Conservation (phyloP, 2,888 invertebrate species). For the Augiades crinisus region DNA sequence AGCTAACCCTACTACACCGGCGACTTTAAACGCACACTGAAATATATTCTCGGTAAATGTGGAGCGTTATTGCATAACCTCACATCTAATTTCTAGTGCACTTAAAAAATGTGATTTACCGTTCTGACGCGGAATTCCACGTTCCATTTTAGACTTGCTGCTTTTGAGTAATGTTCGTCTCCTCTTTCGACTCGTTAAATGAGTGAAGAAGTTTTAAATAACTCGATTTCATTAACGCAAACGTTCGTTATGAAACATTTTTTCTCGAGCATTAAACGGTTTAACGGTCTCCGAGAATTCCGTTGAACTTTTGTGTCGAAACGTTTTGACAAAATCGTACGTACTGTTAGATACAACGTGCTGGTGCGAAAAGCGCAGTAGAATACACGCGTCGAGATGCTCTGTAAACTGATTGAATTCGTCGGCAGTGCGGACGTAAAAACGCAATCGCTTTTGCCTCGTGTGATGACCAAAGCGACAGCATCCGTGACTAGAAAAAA, state of each 20-base stretch:
- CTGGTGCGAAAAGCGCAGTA: constrained; percentile 23
- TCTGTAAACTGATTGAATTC: constrained; percentile 36
- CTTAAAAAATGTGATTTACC: constrained; percentile 27
- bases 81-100: constrained; percentile 27
- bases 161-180: constrained; percentile 23
- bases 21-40: constrained; percentile 19
- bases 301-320: constrained; percentile 1
- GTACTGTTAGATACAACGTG: constrained; percentile 5
- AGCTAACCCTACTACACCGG: constrained; percentile 16
- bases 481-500: constrained; percentile 48
- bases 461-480: constrained; percentile 39
- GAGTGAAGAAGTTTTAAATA: constrained; percentile 24
- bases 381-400: constrained; percentile 25
- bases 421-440: constrained; percentile 33
- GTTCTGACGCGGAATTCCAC: constrained; percentile 24
- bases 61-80: constrained; percentile 26
- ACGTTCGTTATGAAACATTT: constrained; percentile 11
- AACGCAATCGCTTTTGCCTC: constrained; percentile 33
- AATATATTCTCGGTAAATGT: constrained; percentile 26
- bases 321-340: not conserved
- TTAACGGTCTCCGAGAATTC: constrained; percentile 12
- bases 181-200: constrained; percentile 23
- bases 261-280: constrained; percentile 7
- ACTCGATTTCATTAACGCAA: constrained; percentile 21
- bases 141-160: constrained; percentile 21